Evolutionary conservation across 2,113 vertebrate species (phyloP).

Genomic region (Periophthalmus modestus): DNA sequence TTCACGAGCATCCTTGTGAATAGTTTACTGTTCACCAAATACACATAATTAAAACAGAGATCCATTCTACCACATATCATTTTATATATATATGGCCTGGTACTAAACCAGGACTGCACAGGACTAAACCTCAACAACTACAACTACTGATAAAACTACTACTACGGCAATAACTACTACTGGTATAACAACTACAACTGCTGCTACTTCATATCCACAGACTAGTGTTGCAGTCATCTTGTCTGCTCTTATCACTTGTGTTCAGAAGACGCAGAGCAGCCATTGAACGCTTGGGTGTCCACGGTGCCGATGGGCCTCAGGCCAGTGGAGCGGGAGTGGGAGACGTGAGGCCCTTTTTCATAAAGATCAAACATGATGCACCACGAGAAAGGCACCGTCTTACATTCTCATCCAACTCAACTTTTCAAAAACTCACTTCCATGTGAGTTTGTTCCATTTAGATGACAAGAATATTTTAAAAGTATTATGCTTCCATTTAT

Average conservation of each 20-base stretch:
- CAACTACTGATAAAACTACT: too few relatives aligned
- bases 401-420: background rate
- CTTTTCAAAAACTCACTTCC: background rate
- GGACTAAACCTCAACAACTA: too few relatives aligned
- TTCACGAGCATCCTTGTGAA: background rate
- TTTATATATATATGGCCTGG: too few relatives aligned
- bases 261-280: background rate
- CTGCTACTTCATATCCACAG: background rate
- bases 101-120: too few relatives aligned
- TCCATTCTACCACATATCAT: background rate
- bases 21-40: conserved; percentile 10
- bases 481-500: background rate
- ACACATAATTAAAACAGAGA: conserved; percentile 1
- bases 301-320: background rate
- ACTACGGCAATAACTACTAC: too few relatives aligned
- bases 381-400: background rate
- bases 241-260: background rate
- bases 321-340: background rate
- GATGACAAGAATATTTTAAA: background rate
- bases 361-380: background rate
- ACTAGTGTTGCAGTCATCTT: background rate
- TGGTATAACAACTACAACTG: too few relatives aligned
- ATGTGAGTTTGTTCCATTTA: background rate
- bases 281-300: background rate
- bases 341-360: background rate